Percentiles rank a stretch among this genome's conserved stretches.
These are phyloP conservation scores for Sylvilagus bachmani DNA, from an alignment of 2,113 vertebrate species.

Conservation along the genomic window DNA sequence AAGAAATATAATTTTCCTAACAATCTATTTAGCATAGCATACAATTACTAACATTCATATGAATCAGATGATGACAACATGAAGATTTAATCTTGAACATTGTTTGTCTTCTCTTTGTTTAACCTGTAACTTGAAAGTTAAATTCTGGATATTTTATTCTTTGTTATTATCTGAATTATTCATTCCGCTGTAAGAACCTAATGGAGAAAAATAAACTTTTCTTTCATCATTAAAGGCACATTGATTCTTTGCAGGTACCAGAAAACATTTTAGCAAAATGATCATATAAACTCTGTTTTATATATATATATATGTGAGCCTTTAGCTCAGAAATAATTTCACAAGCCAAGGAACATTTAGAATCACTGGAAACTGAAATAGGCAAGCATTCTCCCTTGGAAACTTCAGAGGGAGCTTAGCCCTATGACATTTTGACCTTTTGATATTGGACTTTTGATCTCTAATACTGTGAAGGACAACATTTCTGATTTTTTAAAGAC, in stretches of 20 bases:
- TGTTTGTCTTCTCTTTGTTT: slow-evolving; percentile 53
- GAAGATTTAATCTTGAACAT: slow-evolving; percentile 68
- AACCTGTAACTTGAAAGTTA: slow-evolving; percentile 60
- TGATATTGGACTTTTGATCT: neutral
- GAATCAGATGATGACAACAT: slow-evolving; percentile 57
- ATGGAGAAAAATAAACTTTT: neutral
- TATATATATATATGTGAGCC: neutral
- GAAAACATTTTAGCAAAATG: neutral
- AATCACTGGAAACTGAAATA: neutral
- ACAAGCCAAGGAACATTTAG: neutral
- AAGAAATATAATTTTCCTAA: slow-evolving; percentile 65
- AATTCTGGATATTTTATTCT: slow-evolving; percentile 52
- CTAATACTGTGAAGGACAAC: neutral
- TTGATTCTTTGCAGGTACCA: neutral
- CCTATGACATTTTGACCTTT: neutral
- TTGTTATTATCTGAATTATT: slow-evolving; percentile 56
- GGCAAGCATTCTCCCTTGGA: neutral
- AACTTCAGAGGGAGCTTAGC: neutral
- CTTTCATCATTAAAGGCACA: slow-evolving; percentile 7
- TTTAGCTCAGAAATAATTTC: slow-evolving; percentile 30
- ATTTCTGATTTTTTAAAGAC: neutral
- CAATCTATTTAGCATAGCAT: slow-evolving; percentile 58
- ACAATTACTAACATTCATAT: slow-evolving; percentile 60
- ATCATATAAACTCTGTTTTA: neutral
- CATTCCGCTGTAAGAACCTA: slow-evolving; percentile 12